phyloP scores from a whole-genome alignment of 2,113 vertebrate species.

The Dasypus novemcinctus region DNA sequence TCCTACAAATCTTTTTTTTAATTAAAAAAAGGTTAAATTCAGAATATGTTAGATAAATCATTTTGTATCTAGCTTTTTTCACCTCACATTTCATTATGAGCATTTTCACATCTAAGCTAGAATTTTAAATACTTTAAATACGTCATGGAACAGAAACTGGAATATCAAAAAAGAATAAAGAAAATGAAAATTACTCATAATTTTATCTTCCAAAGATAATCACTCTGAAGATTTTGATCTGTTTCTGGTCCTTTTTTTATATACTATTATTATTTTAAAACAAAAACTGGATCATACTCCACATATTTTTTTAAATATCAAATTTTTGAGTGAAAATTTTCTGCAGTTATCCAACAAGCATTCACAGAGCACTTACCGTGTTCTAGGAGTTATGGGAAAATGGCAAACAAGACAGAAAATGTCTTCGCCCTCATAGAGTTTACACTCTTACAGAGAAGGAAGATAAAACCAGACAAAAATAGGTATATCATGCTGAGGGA shows the following conservation, averaged over 20 bases:
- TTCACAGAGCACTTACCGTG: background rate
- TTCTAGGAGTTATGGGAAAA: background rate
- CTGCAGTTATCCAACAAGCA: background rate
- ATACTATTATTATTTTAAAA: background rate
- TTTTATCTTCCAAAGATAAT: conserved; percentile 14
- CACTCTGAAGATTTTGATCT: conserved; percentile 3
- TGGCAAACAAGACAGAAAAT: background rate
- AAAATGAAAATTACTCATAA: background rate
- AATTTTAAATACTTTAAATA: background rate
- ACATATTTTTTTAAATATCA: background rate
- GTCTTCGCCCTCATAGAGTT: background rate
- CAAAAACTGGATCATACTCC: background rate
- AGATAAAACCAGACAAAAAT: background rate
- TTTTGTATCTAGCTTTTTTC: background rate
- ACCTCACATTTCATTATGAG: background rate
- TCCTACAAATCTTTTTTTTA: conserved; percentile 15
- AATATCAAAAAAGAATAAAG: conserved; percentile 27
- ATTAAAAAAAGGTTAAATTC: background rate
- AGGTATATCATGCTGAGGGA: background rate
- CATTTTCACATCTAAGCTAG: conserved; percentile 6
- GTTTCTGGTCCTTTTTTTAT: background rate
- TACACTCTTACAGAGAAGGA: background rate
- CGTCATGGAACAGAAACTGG: background rate
- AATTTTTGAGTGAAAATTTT: background rate
- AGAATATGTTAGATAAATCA: background rate